Evolutionary conservation across 2,113 vertebrate genomes (phyloP), one percentile per base, ranked within the genome.

Genomic region (Prinia subflava): DNA sequence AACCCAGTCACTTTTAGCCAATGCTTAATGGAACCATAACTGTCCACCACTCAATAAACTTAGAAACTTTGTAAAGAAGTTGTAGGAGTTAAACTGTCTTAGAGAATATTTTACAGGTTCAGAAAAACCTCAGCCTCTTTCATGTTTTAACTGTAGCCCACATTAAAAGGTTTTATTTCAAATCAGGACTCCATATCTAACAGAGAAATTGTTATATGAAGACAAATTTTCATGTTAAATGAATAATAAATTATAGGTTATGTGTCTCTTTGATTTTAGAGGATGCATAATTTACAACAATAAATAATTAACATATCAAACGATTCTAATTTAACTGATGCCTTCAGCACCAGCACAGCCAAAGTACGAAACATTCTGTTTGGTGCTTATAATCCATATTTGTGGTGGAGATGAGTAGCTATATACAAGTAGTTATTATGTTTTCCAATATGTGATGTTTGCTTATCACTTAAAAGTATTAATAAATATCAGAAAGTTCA

Each of bases 291-390:
- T 97, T 98, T 97, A 97, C 95, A 97, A 97, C 95, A 96, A 97
- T 98, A 97, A 98, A 98, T 97, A 98, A 98, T 98, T 97, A 97
- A 98, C 97, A 98, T 97, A 97, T 97, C 96, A 98, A 98, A 98
- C 89, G 73, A 83, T 96, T 97, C 82, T 95, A 96, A 97, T 97
- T 97, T 97, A 97, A 97, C 73, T 96, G 92, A 95, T 95, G 93
- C 94, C 94, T 97, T 96, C 91, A 97, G 96, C 90, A 94, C 39
- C 90, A 94, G 70, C 71, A 90, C 71, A 94, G 53, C 52, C 85
- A 83, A 93, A 91, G 82, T 35, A 91, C 65, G 94, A 96, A 97
- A 69, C 78, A 83, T 90, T 75, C 83, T 73, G 23, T 87, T 95
- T 95, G 41, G 41, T 89, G 86, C 62, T 97, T 94, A 84, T 92